phyloP scores from a whole-genome alignment of 1,140 invertebrate species.

The Drosophila athabasca region DNA sequence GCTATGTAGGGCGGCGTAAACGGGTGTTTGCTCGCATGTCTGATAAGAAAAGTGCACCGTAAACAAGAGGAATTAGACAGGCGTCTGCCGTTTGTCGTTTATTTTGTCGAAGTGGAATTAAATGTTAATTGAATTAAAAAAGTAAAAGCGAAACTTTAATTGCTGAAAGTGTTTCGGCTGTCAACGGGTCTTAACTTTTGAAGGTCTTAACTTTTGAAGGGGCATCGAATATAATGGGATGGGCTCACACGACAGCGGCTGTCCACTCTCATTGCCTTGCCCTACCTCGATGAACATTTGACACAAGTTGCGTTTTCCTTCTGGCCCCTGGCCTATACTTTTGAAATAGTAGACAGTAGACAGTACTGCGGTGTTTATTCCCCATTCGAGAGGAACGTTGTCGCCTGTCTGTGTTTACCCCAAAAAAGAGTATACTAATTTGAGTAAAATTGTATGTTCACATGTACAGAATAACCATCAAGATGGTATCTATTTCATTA shows the following conservation, averaged over 20 bases:
- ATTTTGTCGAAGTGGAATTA: not conserved
- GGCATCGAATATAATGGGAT: not conserved
- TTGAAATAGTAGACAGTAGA: too few relatives aligned
- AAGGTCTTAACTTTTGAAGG: slow-evolving; percentile 31
- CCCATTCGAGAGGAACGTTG: not conserved
- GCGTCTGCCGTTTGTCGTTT: not conserved
- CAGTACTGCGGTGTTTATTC: too few relatives aligned
- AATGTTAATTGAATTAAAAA: slow-evolving; percentile 60
- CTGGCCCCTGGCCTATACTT: not conserved
- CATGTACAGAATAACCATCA: not conserved
- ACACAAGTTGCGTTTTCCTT: slow-evolving; percentile 10
- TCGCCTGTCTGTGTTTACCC: slow-evolving; percentile 6
- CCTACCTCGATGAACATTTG: slow-evolving; percentile 1
- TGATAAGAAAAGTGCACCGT: slow-evolving; percentile 48
- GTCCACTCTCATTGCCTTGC: slow-evolving; percentile 4
- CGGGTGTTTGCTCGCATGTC: slow-evolving; percentile 45
- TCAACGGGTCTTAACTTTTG: slow-evolving; percentile 33
- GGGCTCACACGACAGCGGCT: slow-evolving; percentile 14
- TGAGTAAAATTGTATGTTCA: not conserved
- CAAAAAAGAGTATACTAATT: not conserved
- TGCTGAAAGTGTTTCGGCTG: slow-evolving; percentile 51
- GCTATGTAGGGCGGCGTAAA: slow-evolving; percentile 8
- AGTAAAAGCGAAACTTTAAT: slow-evolving; percentile 60
- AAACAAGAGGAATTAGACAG: slow-evolving; percentile 20
- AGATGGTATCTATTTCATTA: too few relatives aligned